Evolutionary conservation across 2,113 vertebrate species (phyloP).

Genomic region (Anser cygnoides): DNA sequence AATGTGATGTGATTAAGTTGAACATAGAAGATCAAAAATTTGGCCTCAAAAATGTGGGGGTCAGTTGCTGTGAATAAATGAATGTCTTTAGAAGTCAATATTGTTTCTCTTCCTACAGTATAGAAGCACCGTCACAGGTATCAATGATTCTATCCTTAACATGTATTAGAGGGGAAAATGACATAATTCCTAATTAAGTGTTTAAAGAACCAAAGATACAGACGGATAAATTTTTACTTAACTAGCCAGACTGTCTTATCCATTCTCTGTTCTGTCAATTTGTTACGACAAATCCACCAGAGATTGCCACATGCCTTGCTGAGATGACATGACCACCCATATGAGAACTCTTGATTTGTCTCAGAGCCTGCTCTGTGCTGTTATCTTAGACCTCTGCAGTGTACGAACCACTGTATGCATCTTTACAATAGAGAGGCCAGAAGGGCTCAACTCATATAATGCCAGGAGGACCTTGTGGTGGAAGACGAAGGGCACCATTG

Average conservation of each 20-base stretch:
- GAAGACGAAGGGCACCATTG: background rate
- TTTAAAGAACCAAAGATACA: background rate
- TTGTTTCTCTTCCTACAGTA: background rate
- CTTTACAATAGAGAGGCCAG: background rate
- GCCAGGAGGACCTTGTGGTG: background rate
- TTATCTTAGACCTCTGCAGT: background rate
- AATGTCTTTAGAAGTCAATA: background rate
- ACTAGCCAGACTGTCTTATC: background rate
- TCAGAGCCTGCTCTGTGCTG: background rate
- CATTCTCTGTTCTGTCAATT: rapidly evolving
- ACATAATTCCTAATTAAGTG: background rate
- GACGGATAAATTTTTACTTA: background rate
- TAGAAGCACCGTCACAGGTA: background rate
- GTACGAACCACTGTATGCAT: background rate
- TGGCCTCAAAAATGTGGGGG: background rate
- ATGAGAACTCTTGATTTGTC: background rate
- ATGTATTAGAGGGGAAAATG: background rate
- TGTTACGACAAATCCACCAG: background rate
- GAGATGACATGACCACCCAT: rapidly evolving
- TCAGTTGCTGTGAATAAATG: background rate
- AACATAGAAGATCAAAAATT: background rate
- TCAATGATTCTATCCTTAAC: background rate
- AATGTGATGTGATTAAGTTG: background rate
- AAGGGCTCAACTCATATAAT: background rate
- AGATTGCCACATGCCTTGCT: background rate